Percentiles rank a stretch among this genome's conserved stretches.
Conservation (phyloP, 1,140 invertebrate genomes). For the Orius laevigatus region DNA sequence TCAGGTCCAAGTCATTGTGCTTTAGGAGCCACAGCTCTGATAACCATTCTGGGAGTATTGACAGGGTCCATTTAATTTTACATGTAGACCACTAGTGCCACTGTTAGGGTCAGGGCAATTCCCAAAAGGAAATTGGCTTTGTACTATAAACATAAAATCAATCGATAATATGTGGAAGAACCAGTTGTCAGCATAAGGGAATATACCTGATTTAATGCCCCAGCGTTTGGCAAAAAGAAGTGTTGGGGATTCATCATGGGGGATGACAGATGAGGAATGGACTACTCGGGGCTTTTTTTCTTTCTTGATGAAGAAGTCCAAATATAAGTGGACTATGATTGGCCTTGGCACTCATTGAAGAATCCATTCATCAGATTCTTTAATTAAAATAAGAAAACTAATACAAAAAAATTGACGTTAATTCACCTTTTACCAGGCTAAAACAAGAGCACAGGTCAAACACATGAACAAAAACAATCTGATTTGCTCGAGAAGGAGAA, state of each 20-base stretch:
- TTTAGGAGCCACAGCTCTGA: constrained; percentile 97
- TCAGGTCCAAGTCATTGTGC: constrained; percentile 98
- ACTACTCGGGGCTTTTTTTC: constrained; percentile 79
- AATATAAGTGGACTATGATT: constrained; percentile 77
- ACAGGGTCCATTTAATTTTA: constrained; percentile 59
- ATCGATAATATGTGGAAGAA: too few relatives aligned
- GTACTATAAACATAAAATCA: constrained; percentile 42
- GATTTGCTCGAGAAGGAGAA: too few relatives aligned
- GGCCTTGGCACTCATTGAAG: constrained; percentile 48
- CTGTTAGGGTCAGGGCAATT: constrained; percentile 88
- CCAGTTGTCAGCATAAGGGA: background rate
- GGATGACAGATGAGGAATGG: constrained; percentile 94
- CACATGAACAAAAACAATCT: too few relatives aligned
- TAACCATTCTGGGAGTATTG: constrained; percentile 97
- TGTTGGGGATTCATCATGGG: constrained; percentile 94
- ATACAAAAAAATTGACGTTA: too few relatives aligned
- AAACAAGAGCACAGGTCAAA: too few relatives aligned
- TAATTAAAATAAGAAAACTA: too few relatives aligned
- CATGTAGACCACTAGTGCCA: constrained; percentile 83
- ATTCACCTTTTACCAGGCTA: too few relatives aligned
- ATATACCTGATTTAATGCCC: constrained; percentile 90
- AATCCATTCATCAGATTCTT: constrained; percentile 19
- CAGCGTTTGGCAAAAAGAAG: constrained; percentile 95
- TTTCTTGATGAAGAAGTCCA: constrained; percentile 87
- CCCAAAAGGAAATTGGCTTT: constrained; percentile 97